A percentile compares a stretch with the other conserved stretches of the same genome.
These are phyloP conservation scores for Botrylloides violaceus DNA, from an alignment of 23 tunicate species.

Conservation along the genomic window DNA sequence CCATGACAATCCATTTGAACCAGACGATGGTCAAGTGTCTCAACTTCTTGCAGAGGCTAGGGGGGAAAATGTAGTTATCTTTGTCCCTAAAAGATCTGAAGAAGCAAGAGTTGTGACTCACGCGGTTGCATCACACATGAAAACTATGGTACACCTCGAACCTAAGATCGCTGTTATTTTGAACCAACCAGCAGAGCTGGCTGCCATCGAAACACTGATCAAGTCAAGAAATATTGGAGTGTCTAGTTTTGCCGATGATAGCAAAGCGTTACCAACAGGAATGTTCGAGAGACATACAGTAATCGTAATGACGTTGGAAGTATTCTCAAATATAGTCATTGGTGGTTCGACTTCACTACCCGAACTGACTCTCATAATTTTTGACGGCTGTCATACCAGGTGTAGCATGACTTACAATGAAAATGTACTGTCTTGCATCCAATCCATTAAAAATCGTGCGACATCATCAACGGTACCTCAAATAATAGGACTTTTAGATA, in stretches of 20 bases:
- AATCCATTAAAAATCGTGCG: neutral
- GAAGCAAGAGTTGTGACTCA: slow-evolving; percentile 45
- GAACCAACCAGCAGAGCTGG: slow-evolving; percentile 41
- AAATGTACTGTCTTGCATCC: slow-evolving; percentile 1
- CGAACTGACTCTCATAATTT: slow-evolving; percentile 23
- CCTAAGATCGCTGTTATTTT: slow-evolving; percentile 33
- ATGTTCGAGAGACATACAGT: neutral
- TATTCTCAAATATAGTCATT: slow-evolving; percentile 24
- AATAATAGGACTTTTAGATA: slow-evolving; percentile 45
- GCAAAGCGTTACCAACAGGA: neutral
- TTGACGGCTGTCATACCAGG: slow-evolving; percentile 59
- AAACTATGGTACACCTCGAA: neutral
- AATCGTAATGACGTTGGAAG: slow-evolving; percentile 28
- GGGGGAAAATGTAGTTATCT: slow-evolving; percentile 18
- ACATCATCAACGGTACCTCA: slow-evolving; percentile 10
- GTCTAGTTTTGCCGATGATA: neutral
- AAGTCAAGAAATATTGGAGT: slow-evolving; percentile 16
- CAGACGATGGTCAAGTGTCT: no score
- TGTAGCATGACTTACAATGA: slow-evolving; percentile 20
- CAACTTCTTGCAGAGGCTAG: no score
- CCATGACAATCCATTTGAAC: no score
- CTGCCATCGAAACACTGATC: no score
- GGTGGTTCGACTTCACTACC: slow-evolving; percentile 7
- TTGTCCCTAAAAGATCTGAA: slow-evolving; percentile 34
- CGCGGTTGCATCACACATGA: slow-evolving; percentile 6